Evolutionary conservation across 2,113 vertebrate genomes (phyloP), one percentile per base, ranked within the genome.

Genomic region (Neodontobutis hainanensis): DNA sequence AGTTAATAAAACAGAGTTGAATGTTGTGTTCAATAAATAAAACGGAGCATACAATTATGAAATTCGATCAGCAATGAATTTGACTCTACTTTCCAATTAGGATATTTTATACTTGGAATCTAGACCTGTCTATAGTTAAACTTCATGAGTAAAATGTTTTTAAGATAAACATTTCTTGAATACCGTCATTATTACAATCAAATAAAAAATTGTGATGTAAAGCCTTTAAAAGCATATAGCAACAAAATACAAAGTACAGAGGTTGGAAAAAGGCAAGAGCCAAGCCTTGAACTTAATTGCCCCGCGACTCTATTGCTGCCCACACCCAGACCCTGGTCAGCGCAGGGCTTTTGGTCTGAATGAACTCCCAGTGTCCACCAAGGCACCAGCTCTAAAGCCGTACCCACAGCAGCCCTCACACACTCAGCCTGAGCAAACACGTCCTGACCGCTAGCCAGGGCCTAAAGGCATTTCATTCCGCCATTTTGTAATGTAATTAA

Each of bases 381-480:
- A 68, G 45, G 14, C 44, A 44, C 69, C 66, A 45, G 68, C 36
- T 59, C 82, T 58, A 45, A 74, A 14, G 68, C 44, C 47, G 16
- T 44, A 55, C 80, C 85, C 87, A 68, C 85, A 81, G 75, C 59
- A 50, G 75, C 49, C 77, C 81, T 76, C 79, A 82, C 75, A 87
- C 78, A 84, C 83, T 83, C 81, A 78, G 76, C 60, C 77, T 66
- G 69, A 65, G 82, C 81, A 91, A 90, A 91, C 82, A 82, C 70
- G 46, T 58, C n/a, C 51, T 68, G 6, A 80, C 83, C 72, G 19
- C 82, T 74, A 50, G 67, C 56, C 75, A 60, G 59, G 56, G 73
- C 73, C 44, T 61, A 74, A 44, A 81, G 77, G 66, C 79, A 67
- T 75, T 70, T 83, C 77, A 68, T 5, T 56, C 80, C 6, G 1